Conservation (phyloP, 2,888 invertebrate genomes). For the Pogonocherus hispidulus region DNA sequence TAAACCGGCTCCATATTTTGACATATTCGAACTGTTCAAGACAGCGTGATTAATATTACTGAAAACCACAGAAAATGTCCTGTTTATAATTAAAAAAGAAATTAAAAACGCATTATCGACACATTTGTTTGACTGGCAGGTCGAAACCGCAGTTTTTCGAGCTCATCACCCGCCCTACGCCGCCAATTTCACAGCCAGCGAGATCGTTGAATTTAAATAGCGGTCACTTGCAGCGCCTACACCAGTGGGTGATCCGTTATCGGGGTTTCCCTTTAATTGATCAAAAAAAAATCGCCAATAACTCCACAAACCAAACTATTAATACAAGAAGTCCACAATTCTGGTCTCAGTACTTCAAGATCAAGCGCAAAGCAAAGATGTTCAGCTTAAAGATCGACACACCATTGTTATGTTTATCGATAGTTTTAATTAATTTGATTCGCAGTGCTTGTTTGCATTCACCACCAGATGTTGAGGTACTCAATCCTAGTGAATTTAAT, state of each 20-base stretch:
- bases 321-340: background rate
- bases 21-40: too few relatives aligned
- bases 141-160: background rate
- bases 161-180: background rate
- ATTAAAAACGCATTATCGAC: too few relatives aligned
- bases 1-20: too few relatives aligned
- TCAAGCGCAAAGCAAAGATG: slow-evolving; percentile 4
- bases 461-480: background rate
- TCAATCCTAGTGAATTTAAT: slow-evolving; percentile 3
- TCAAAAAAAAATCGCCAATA: slow-evolving; percentile 4
- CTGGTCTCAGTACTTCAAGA: background rate
- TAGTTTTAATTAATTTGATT: background rate
- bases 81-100: too few relatives aligned
- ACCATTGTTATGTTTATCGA: background rate
- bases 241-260: background rate
- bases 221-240: background rate
- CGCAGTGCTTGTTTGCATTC: background rate
- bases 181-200: background rate
- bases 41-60: too few relatives aligned
- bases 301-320: background rate
- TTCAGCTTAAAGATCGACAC: background rate
- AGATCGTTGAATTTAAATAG: slow-evolving; percentile 1
- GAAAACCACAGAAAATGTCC: too few relatives aligned
- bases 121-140: too few relatives aligned
- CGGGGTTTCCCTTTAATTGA: slow-evolving; percentile 4